These are phyloP conservation scores for Paralvinella palmiformis DNA, from an alignment of 1,140 invertebrate species.

Conservation along the genomic window DNA sequence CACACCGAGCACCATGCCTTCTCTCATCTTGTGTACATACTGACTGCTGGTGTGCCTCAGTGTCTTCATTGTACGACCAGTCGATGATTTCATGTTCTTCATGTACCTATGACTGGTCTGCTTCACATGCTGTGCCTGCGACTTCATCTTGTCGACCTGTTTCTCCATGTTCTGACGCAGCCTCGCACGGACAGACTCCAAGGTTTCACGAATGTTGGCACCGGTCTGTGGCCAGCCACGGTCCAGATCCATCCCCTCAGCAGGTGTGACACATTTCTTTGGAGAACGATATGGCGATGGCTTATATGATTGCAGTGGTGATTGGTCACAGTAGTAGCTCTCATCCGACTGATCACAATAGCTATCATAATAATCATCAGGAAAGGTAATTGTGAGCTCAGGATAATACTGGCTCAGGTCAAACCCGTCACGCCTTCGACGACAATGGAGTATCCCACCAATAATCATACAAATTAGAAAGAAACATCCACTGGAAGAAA, in stretches of 20 bases:
- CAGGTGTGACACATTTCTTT: not conserved
- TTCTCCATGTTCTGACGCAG: constrained; percentile 31
- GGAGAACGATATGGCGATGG: not conserved
- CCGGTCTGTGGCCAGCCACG: not conserved
- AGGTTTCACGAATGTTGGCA: constrained; percentile 29
- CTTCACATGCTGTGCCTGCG: constrained; percentile 11
- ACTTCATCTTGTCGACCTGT: constrained; percentile 35
- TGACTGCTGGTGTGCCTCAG: constrained; percentile 35
- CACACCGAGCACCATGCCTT: constrained; percentile 36
- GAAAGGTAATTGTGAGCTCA: too few relatives aligned
- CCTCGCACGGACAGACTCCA: constrained; percentile 36
- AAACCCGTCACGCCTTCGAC: too few relatives aligned
- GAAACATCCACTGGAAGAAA: too few relatives aligned
- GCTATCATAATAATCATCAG: too few relatives aligned
- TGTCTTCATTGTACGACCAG: constrained; percentile 35
- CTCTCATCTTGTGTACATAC: constrained; percentile 32
- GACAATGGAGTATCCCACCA: too few relatives aligned
- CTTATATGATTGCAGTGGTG: not conserved
- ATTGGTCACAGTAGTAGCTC: too few relatives aligned
- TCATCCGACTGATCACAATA: too few relatives aligned
- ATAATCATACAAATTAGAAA: too few relatives aligned
- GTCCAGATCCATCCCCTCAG: not conserved
- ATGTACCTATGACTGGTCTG: constrained; percentile 21
- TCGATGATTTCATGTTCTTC: constrained; percentile 33
- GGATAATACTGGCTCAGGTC: too few relatives aligned